These are phyloP conservation scores for Macropus fuliginosus DNA, from an alignment of 2,797 vertebrate genomes.

Conservation along the genomic window DNA sequence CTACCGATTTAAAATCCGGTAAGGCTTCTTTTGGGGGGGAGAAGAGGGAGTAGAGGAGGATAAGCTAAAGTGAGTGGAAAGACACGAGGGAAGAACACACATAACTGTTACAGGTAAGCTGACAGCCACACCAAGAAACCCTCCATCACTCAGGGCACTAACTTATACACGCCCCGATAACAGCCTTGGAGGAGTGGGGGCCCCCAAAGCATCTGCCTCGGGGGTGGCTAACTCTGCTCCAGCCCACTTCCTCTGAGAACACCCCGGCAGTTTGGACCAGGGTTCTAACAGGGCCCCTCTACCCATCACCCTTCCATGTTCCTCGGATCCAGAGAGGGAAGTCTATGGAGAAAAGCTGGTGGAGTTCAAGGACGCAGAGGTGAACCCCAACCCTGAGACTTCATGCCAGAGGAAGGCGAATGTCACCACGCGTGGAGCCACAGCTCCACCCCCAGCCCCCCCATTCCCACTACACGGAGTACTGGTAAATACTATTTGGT, in stretches of 20 bases:
- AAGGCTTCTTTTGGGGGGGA: neutral
- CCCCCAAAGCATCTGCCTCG: constrained; percentile 66
- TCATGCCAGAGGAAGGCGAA: neutral
- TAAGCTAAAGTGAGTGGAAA: constrained; percentile 18
- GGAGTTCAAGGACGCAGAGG: constrained; percentile 58
- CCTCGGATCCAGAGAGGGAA: constrained; percentile 62
- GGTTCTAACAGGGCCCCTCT: constrained; percentile 39
- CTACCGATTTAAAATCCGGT: constrained; percentile 50
- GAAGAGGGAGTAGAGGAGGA: neutral
- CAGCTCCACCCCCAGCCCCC: neutral
- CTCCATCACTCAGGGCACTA: constrained; percentile 53
- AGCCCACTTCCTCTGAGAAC: constrained; percentile 50
- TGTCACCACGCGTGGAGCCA: neutral
- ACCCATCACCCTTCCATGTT: constrained; percentile 28
- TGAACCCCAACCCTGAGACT: constrained; percentile 21
- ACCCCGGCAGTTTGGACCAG: constrained; percentile 51
- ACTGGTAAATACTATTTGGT: neutral
- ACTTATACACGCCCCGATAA: constrained; percentile 25
- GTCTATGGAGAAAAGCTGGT: constrained; percentile 54
- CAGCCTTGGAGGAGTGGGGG: constrained; percentile 48
- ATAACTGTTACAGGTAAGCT: constrained; percentile 26
- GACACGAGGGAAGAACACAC: neutral
- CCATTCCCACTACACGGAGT: constrained; percentile 36
- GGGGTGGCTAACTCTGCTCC: constrained; percentile 23
- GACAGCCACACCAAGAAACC: constrained; percentile 64